Percentiles rank a stretch among this genome's conserved stretches.
Evolutionary conservation across 1,140 invertebrate species (phyloP).

Genomic region (Tetraneura akinire): DNA sequence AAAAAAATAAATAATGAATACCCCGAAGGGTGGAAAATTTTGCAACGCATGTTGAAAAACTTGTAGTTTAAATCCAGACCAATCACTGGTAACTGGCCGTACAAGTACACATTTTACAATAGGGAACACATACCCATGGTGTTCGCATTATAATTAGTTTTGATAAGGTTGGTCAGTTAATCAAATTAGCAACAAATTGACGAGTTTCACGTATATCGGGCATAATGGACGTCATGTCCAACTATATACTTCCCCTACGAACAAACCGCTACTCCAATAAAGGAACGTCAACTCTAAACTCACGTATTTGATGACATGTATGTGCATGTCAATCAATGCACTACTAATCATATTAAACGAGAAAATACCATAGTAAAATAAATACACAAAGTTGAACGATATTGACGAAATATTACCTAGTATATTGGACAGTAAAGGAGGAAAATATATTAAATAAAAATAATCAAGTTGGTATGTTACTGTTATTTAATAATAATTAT

Average conservation of each 20-base stretch:
- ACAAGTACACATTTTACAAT: neutral
- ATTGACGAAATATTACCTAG: too few species aligned
- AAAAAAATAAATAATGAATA: neutral
- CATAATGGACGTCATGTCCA: neutral
- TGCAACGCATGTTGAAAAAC: neutral
- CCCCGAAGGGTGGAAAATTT: neutral
- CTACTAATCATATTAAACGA: neutral
- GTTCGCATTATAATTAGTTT: constrained; percentile 16
- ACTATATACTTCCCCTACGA: neutral
- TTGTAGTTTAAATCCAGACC: neutral
- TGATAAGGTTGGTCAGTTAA: neutral
- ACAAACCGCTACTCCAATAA: too few species aligned
- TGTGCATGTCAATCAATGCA: constrained; percentile 14
- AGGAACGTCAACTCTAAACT: neutral
- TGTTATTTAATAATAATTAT: too few species aligned
- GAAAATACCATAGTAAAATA: too few species aligned
- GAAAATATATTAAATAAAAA: too few species aligned
- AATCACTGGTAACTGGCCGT: neutral
- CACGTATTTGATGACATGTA: neutral
- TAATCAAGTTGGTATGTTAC: too few species aligned
- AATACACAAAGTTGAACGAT: too few species aligned
- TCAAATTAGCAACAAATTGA: constrained; percentile 2
- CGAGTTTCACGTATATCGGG: neutral
- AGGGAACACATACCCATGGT: neutral
- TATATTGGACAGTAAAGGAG: too few species aligned